Percentiles rank a stretch among this genome's conserved stretches.
Evolutionary conservation across 2,888 invertebrate genomes (phyloP).

Genomic region (Penaeus monodon): DNA sequence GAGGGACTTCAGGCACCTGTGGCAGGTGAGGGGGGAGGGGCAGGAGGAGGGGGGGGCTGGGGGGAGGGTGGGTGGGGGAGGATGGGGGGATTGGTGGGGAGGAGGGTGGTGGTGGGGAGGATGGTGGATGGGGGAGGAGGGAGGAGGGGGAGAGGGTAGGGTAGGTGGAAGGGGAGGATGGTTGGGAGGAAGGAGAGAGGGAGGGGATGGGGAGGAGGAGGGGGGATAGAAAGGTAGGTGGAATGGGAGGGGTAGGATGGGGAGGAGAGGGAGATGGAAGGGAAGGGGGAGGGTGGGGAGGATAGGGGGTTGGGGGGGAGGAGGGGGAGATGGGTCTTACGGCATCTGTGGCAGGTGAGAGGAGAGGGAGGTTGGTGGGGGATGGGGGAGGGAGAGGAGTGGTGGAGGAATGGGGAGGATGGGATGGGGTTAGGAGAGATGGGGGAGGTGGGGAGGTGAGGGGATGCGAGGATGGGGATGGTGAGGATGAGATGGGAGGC

Average conservation of each 20-base stretch:
- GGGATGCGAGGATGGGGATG: too few species aligned
- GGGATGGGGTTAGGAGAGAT: too few species aligned
- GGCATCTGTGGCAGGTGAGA: too few species aligned
- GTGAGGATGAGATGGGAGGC: too few species aligned
- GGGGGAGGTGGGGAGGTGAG: not conserved
- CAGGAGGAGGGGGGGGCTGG: not conserved
- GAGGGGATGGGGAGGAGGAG: too few species aligned
- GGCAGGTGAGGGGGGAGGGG: conserved; percentile 75
- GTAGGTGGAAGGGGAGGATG: too few species aligned
- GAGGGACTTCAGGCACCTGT: conserved; percentile 81
- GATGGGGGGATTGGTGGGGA: not conserved
- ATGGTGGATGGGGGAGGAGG: too few species aligned
- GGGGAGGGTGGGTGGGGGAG: not conserved
- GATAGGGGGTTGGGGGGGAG: too few species aligned
- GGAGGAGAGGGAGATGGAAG: not conserved
- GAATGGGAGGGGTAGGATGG: not conserved
- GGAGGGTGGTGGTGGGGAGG: not conserved
- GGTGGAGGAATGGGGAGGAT: too few species aligned
- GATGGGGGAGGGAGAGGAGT: not conserved
- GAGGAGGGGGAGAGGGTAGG: not conserved
- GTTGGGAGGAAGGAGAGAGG: not conserved
- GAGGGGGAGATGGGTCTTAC: too few species aligned
- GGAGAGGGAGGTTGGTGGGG: too few species aligned
- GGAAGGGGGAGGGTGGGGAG: not conserved
- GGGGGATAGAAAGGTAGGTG: not conserved